Evolutionary conservation across 1,140 invertebrate genomes (phyloP).

Genomic region (Tachypleus tridentatus): DNA sequence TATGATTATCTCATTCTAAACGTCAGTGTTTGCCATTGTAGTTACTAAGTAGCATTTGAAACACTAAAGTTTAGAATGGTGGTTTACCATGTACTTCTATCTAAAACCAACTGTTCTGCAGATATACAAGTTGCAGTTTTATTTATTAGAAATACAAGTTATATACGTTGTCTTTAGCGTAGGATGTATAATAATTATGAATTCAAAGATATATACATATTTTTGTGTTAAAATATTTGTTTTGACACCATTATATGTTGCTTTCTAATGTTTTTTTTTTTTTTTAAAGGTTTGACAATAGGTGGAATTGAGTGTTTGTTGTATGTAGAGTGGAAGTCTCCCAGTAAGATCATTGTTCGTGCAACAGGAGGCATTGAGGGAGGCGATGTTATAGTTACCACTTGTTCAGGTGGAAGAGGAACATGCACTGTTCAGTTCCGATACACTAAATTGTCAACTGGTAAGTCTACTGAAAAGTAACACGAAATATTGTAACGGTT

Average conservation of each 20-base stretch:
- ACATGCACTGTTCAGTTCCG: slow-evolving; percentile 92
- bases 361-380: slow-evolving; percentile 65
- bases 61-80: too few relatives aligned
- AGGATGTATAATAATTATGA: too few relatives aligned
- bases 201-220: too few relatives aligned
- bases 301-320: slow-evolving; percentile 89
- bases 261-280: slow-evolving; percentile 2
- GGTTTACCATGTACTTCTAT: too few relatives aligned
- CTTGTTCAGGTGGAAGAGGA: slow-evolving; percentile 76
- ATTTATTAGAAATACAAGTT: too few relatives aligned
- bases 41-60: too few relatives aligned
- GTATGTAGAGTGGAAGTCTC: slow-evolving; percentile 94
- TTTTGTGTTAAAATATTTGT: neutral
- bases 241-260: neutral
- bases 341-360: slow-evolving; percentile 91
- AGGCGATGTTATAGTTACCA: slow-evolving; percentile 91
- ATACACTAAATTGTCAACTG: slow-evolving; percentile 36
- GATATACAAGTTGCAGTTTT: too few relatives aligned
- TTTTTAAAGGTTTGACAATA: slow-evolving; percentile 69
- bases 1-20: too few relatives aligned
- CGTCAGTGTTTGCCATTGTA: too few relatives aligned
- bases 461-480: slow-evolving; percentile 4
- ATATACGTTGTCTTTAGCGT: too few relatives aligned
- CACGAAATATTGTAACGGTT: too few relatives aligned
- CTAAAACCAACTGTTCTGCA: too few relatives aligned